phyloP scores from a whole-genome alignment of 2,797 vertebrate genomes.

The Melanotaenia trifasciata region DNA sequence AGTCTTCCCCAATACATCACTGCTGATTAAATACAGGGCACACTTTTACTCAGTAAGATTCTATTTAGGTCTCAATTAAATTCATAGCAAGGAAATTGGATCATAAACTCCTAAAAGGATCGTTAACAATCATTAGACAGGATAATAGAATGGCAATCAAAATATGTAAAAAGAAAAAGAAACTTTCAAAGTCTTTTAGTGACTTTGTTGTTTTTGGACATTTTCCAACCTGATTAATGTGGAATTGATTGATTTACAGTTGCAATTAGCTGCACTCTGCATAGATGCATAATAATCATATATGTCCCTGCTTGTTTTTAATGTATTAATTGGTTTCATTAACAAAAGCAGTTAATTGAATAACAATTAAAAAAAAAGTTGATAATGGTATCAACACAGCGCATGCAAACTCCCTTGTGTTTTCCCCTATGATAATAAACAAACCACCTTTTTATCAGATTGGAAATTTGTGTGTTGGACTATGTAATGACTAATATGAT shows the following conservation, averaged over 20 bases:
- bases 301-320: conserved; percentile 80
- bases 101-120: conserved; percentile 81
- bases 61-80: conserved; percentile 80
- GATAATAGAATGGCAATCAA: conserved; percentile 81
- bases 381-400: conserved; percentile 72
- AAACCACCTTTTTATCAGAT: conserved; percentile 85
- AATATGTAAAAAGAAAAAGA: conserved; percentile 66
- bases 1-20: conserved; percentile 54
- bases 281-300: conserved; percentile 84
- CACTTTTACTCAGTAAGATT: conserved; percentile 73
- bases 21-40: conserved; percentile 75
- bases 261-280: conserved; percentile 82
- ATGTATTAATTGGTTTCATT: conserved; percentile 87
- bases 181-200: conserved; percentile 82
- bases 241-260: conserved; percentile 84
- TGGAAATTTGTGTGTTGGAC: conserved; percentile 85
- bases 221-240: conserved; percentile 82
- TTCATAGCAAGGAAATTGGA: conserved; percentile 77
- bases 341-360: conserved; percentile 85
- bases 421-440: conserved; percentile 80
- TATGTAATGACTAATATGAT: conserved; percentile 85
- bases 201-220: conserved; percentile 84
- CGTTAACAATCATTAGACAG: conserved; percentile 80
- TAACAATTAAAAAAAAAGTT: conserved; percentile 82
- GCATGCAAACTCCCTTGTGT: conserved; percentile 80